Conservation (phyloP, 2,888 invertebrate species). For the Apomyelois bistriatella region DNA sequence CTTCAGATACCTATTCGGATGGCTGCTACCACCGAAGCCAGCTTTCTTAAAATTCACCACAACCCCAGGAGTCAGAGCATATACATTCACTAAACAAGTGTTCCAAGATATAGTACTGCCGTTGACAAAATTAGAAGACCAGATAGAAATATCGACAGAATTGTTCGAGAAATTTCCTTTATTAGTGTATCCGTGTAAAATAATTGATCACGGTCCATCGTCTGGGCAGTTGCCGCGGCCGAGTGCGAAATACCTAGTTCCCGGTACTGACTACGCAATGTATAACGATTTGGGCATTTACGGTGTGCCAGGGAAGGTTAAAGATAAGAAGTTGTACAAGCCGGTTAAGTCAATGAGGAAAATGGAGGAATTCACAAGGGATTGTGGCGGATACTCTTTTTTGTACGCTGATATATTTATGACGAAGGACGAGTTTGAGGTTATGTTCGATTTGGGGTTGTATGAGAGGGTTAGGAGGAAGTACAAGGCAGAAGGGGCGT, state of each 20-base stretch:
- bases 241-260: slow-evolving; percentile 77
- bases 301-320: slow-evolving; percentile 83
- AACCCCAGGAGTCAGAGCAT: slow-evolving; percentile 83
- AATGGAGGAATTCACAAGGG: slow-evolving; percentile 85
- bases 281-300: slow-evolving; percentile 86
- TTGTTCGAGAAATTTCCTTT: slow-evolving; percentile 84
- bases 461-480: slow-evolving; percentile 81
- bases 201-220: slow-evolving; percentile 81
- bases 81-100: slow-evolving; percentile 85
- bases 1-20: slow-evolving; percentile 82
- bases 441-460: slow-evolving; percentile 84
- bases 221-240: slow-evolving; percentile 81
- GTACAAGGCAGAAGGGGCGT: slow-evolving; percentile 80
- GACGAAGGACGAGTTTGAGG: slow-evolving; percentile 81
- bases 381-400: slow-evolving; percentile 84
- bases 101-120: slow-evolving; percentile 87
- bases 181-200: slow-evolving; percentile 84
- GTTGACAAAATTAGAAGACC: slow-evolving; percentile 81
- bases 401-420: slow-evolving; percentile 86
- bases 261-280: slow-evolving; percentile 84
- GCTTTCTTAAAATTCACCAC: slow-evolving; percentile 87
- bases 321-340: slow-evolving; percentile 80
- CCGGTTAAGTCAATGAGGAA: slow-evolving; percentile 83
- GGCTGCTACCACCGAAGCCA: slow-evolving; percentile 85
- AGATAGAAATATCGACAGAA: slow-evolving; percentile 79